Percentiles rank a stretch among this genome's conserved stretches.
These are phyloP conservation scores for Champsocephalus gunnari DNA, from an alignment of 2,797 vertebrate species.

Conservation along the genomic window DNA sequence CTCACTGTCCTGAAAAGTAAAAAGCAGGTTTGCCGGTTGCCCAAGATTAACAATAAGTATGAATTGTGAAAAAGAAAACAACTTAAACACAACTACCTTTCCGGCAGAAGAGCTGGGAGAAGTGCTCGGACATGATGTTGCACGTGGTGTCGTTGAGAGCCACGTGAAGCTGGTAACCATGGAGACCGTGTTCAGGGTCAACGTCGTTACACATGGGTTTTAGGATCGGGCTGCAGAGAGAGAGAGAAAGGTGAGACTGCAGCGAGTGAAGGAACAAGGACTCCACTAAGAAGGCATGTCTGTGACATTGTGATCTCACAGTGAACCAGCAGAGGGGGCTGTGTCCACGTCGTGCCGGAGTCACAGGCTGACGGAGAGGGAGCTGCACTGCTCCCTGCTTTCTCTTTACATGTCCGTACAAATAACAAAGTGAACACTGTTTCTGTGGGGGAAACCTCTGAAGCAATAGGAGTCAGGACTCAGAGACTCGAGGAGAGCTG, in stretches of 20 bases:
- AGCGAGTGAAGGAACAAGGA: neutral
- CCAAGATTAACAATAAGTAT: too few species aligned
- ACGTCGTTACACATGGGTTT: slow-evolving; percentile 84
- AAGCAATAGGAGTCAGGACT: too few species aligned
- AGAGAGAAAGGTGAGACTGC: neutral
- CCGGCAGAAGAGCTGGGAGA: slow-evolving; percentile 86
- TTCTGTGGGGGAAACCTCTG: too few species aligned
- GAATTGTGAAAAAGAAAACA: too few species aligned
- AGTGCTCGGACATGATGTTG: slow-evolving; percentile 85
- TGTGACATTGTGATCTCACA: slow-evolving; percentile 22
- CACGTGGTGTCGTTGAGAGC: slow-evolving; percentile 83
- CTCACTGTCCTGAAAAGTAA: too few species aligned
- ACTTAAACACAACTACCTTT: slow-evolving; percentile 81
- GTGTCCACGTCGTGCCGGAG: slow-evolving; percentile 40
- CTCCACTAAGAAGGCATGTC: neutral
- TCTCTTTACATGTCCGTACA: too few species aligned
- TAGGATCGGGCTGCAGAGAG: slow-evolving; percentile 75
- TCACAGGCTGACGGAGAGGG: neutral
- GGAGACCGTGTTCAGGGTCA: slow-evolving; percentile 89
- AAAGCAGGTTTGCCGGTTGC: too few species aligned
- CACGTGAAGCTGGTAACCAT: slow-evolving; percentile 89
- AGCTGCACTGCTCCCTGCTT: too few species aligned
- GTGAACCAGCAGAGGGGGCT: slow-evolving; percentile 81
- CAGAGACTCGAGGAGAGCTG: too few species aligned
- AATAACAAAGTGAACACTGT: too few species aligned